Evolutionary conservation across 2,888 invertebrate genomes (phyloP).

Genomic region (Halictus ligatus): DNA sequence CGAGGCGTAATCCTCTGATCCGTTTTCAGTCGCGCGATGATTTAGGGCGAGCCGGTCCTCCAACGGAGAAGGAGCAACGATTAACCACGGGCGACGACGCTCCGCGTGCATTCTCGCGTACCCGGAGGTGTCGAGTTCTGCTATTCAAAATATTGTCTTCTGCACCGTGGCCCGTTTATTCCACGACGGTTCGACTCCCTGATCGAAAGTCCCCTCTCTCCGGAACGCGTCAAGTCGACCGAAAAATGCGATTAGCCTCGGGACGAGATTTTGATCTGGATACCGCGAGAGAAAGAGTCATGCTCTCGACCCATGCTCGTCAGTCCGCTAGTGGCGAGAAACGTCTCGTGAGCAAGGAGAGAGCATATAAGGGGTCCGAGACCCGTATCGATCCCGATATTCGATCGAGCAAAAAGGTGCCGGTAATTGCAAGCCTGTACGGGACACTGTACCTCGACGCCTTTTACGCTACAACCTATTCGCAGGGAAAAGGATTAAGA

Average conservation of each 20-base stretch:
- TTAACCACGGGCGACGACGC: constrained; percentile 44
- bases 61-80: constrained; percentile 40
- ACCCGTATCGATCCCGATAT: background rate
- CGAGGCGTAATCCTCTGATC: constrained; percentile 56
- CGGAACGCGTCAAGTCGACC: background rate
- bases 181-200: background rate
- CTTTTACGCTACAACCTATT: constrained; percentile 43
- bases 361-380: background rate
- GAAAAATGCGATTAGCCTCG: constrained; percentile 14
- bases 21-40: constrained; percentile 45
- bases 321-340: background rate
- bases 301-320: background rate
- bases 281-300: background rate
- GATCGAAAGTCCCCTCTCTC: background rate
- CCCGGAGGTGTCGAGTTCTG: background rate
- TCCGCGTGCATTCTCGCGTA: constrained; percentile 14
- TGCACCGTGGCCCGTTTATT: background rate
- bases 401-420: background rate
- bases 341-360: background rate
- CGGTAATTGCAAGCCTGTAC: constrained; percentile 41
- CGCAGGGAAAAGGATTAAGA: constrained; percentile 59
- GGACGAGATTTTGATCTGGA: constrained; percentile 3
- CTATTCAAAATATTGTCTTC: background rate
- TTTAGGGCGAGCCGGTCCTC: constrained; percentile 51
- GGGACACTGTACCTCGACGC: constrained; percentile 34